Conservation (phyloP, 1,140 invertebrate genomes). For the Ips typographus region DNA sequence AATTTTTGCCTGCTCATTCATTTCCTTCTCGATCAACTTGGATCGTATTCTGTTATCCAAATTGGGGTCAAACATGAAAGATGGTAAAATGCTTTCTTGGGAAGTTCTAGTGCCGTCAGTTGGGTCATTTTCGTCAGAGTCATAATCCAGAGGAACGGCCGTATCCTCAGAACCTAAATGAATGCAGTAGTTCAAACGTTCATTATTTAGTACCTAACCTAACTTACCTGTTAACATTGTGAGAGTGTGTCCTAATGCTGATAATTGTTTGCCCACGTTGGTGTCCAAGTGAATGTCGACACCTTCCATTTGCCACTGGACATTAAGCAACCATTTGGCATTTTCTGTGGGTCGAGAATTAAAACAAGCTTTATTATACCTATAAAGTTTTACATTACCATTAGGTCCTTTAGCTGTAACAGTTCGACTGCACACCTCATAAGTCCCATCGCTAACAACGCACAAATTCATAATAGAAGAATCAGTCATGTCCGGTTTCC, state of each 20-base stretch:
- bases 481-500: conserved; percentile 89
- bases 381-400: conserved; percentile 50
- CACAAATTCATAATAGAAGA: conserved; percentile 90
- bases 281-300: conserved; percentile 96
- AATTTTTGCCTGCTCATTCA: conserved; percentile 94
- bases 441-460: conserved; percentile 96
- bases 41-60: conserved; percentile 87
- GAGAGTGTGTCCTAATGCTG: conserved; percentile 89
- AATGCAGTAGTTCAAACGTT: neutral
- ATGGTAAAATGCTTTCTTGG: conserved; percentile 75
- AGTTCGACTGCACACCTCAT: conserved; percentile 93
- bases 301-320: conserved; percentile 99
- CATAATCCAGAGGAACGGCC: conserved; percentile 67
- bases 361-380: too few relatives aligned
- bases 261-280: conserved; percentile 93
- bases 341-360: conserved; percentile 64
- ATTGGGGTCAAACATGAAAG: conserved; percentile 82
- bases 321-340: conserved; percentile 97
- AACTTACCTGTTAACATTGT: conserved; percentile 80
- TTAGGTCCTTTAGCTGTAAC: conserved; percentile 73
- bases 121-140: conserved; percentile 76
- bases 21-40: conserved; percentile 94
- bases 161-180: conserved; percentile 69
- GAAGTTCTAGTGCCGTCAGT: conserved; percentile 62
- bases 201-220: too few relatives aligned